Conservation (phyloP, 1,140 invertebrate genomes). For the Hylaeus volcanicus region DNA sequence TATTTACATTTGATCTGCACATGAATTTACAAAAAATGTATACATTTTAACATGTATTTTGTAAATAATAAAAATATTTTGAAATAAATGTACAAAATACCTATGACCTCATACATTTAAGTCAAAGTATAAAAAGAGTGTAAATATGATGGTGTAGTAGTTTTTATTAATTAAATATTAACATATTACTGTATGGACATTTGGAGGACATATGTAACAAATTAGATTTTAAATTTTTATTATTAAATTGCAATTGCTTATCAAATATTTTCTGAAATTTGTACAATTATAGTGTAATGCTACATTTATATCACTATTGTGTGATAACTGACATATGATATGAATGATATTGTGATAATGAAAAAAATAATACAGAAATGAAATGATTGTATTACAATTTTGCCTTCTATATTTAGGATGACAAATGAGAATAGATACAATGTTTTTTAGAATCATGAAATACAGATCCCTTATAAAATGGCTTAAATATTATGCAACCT, state of each 20-base stretch:
- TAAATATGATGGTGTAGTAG: not conserved
- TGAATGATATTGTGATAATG: not conserved
- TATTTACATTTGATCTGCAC: not conserved
- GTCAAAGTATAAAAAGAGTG: not conserved
- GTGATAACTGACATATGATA: not conserved
- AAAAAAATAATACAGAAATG: not conserved
- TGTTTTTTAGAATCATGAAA: not conserved
- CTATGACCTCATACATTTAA: not conserved
- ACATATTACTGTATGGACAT: not conserved
- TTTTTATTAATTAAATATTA: too few relatives aligned
- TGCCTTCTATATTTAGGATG: not conserved
- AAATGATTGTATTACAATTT: not conserved
- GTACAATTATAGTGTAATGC: conserved; percentile 6
- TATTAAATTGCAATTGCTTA: conserved; percentile 9
- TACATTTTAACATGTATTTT: not conserved
- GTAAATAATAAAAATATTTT: conserved; percentile 24
- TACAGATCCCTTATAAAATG: conserved; percentile 3
- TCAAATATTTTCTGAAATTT: conserved; percentile 11
- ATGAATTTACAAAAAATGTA: not conserved
- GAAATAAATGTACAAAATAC: not conserved
- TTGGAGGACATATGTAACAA: not conserved
- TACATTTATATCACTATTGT: conserved; percentile 13
- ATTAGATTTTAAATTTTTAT: conserved; percentile 17
- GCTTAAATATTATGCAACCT: not conserved
- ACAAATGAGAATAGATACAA: not conserved